Evolutionary conservation across 2,113 vertebrate genomes (phyloP).

Genomic region (Macquaria australasica): DNA sequence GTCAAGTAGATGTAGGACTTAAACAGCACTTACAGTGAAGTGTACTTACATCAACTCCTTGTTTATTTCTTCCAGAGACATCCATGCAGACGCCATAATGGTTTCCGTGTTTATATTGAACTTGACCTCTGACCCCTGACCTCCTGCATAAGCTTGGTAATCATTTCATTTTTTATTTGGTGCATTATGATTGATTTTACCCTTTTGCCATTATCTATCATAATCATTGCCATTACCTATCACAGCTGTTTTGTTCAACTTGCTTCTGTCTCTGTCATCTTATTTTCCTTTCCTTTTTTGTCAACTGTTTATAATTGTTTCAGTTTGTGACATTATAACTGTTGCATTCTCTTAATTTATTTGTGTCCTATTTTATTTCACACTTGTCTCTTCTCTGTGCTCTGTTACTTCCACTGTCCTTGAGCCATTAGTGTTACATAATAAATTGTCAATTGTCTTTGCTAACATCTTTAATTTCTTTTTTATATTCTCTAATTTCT

Average conservation of each 20-base stretch:
- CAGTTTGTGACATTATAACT: slow-evolving; percentile 50
- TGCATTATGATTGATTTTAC: slow-evolving; percentile 87
- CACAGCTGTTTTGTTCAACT: slow-evolving; percentile 34
- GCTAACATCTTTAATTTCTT: slow-evolving; percentile 52
- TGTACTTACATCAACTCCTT: slow-evolving; percentile 95
- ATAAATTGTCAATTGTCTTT: slow-evolving; percentile 56
- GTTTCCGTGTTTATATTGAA: slow-evolving; percentile 99
- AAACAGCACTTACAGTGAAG: slow-evolving; percentile 78
- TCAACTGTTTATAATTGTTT: slow-evolving; percentile 45
- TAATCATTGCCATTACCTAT: slow-evolving; percentile 47
- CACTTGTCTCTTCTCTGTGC: slow-evolving; percentile 47
- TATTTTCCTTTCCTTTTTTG: slow-evolving; percentile 19
- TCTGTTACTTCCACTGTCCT: slow-evolving; percentile 58
- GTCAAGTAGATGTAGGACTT: slow-evolving; percentile 79
- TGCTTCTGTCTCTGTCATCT: slow-evolving; percentile 24
- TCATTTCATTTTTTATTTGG: slow-evolving; percentile 98
- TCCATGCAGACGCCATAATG: slow-evolving; percentile 94
- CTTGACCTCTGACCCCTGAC: slow-evolving; percentile 99
- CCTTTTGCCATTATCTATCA: slow-evolving; percentile 74
- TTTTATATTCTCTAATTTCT: slow-evolving; percentile 59
- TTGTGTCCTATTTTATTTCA: slow-evolving; percentile 49
- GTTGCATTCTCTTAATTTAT: slow-evolving; percentile 49
- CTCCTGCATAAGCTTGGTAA: slow-evolving; percentile 99
- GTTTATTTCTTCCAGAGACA: slow-evolving; percentile 99
- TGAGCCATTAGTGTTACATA: slow-evolving; percentile 56